Conservation (phyloP, 2,797 vertebrate species). For the Clarias fuscus region DNA sequence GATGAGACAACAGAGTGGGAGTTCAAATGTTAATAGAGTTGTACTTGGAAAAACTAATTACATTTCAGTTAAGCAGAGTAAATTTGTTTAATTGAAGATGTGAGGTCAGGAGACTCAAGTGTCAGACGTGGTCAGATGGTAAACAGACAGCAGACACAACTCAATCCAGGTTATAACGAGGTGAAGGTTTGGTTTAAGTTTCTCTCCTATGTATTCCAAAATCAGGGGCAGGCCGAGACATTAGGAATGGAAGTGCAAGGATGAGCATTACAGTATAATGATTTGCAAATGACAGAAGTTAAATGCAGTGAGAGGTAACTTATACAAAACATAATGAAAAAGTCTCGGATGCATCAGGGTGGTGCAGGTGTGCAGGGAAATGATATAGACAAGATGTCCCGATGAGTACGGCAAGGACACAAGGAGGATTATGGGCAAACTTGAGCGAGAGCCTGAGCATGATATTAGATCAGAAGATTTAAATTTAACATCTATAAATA, state of each 20-base stretch:
- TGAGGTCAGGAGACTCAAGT: background rate
- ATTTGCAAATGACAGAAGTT: slow-evolving; percentile 26
- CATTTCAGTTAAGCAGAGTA: background rate
- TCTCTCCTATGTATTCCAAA: background rate
- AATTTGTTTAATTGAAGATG: slow-evolving; percentile 10
- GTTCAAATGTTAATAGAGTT: slow-evolving; percentile 7
- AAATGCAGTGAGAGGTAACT: background rate
- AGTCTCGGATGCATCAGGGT: background rate
- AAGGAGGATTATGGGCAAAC: background rate
- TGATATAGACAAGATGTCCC: background rate
- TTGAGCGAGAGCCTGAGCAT: too few relatives aligned
- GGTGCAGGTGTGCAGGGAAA: background rate
- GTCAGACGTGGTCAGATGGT: background rate
- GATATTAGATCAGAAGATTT: background rate
- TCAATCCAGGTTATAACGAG: background rate
- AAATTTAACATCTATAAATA: background rate
- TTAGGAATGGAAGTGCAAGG: slow-evolving; percentile 28
- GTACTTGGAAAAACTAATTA: slow-evolving; percentile 8
- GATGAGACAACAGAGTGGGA: slow-evolving; percentile 2
- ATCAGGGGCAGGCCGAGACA: slow-evolving; percentile 11
- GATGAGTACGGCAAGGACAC: background rate
- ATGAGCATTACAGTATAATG: slow-evolving; percentile 13
- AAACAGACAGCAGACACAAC: background rate
- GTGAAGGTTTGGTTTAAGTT: slow-evolving; percentile 7
- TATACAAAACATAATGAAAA: slow-evolving; percentile 11